Evolutionary conservation across 1,140 invertebrate species (phyloP), one percentile per base, ranked within the genome.

Genomic region (Drosophila nigrodunni): DNA sequence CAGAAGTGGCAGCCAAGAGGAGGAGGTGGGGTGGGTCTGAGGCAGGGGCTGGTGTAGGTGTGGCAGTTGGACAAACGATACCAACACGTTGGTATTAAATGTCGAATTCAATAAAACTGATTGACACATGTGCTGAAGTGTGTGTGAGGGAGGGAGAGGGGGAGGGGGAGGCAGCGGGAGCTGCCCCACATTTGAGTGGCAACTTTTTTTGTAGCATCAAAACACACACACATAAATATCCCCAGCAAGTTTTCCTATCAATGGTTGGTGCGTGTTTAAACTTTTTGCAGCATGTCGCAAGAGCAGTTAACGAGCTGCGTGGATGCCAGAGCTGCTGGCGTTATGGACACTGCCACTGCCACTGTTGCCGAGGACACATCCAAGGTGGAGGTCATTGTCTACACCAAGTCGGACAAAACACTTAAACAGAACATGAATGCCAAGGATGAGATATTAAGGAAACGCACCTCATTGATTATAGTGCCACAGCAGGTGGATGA

Each of bases 351-450:
- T 30, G 11, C 62, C 1, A 46, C 10, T n/a, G 11, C 13, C 25
- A 15, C 15, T 15, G 15, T 1, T n/a, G 25, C 39, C 75, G 83
- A 87, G 57, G 80, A 77, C 39, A 67, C 74, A n/a, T 80, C 90
- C 43, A 92, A 91, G 35, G 88, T 91, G 54, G 91, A 92, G 77
- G 87, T 92, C 25, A 92, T 92, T 37, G 91, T 92, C 9, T 87
- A 81, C 41, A 80, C 85, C 8, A 92, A 92, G 44, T 92, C 90
- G 61, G 86, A 92, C 35, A 92, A 92, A 49, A 92, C 92, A 1
- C 78, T 92, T 5, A 92, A 92, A 44, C 90, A 92, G 67, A 92
- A 92, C 30, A 92, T 92, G 65, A 92, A 92, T 62, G 82, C 86
- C 74, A 91, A 89, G 80, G 90, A 92, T 66, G 92, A 92, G n/a